These are phyloP conservation scores for Vulpes vulpes DNA, from an alignment of 2,113 vertebrate species.

Conservation along the genomic window DNA sequence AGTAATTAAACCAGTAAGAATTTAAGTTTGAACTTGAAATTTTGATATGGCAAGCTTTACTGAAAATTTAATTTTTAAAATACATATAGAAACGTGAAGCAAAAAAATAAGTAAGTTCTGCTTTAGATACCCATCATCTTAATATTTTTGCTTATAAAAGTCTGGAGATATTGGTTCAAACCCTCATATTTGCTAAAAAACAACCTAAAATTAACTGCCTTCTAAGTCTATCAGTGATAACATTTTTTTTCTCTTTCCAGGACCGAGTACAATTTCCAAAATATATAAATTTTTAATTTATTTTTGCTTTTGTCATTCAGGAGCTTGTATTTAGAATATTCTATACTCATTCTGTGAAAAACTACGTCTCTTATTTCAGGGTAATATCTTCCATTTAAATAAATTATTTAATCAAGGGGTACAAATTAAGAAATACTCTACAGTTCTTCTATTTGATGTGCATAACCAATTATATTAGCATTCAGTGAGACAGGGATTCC, in stretches of 20 bases:
- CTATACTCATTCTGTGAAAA: slow-evolving; percentile 16
- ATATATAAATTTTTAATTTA: not conserved
- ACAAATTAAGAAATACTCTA: slow-evolving; percentile 23
- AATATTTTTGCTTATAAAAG: not conserved
- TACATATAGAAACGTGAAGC: not conserved
- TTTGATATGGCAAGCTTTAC: not conserved
- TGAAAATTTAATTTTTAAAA: slow-evolving; percentile 6
- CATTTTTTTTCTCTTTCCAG: not conserved
- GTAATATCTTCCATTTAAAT: slow-evolving; percentile 23
- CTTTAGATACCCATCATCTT: not conserved
- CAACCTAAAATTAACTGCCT: not conserved
- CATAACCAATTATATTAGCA: not conserved
- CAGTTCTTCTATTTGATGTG: not conserved
- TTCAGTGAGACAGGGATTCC: not conserved
- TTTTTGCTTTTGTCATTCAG: slow-evolving; percentile 27
- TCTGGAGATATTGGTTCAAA: not conserved
- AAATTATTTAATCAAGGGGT: slow-evolving; percentile 19
- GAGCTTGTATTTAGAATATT: slow-evolving; percentile 28
- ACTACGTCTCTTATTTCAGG: not conserved
- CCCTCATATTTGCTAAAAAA: not conserved
- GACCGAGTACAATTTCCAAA: slow-evolving; percentile 50
- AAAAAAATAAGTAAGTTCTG: not conserved
- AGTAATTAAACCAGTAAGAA: slow-evolving; percentile 8
- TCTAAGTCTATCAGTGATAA: not conserved
- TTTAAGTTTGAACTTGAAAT: slow-evolving; percentile 13